Evolutionary conservation across 2,888 invertebrate species (phyloP).

Genomic region (Pachliopta kotzebuea): DNA sequence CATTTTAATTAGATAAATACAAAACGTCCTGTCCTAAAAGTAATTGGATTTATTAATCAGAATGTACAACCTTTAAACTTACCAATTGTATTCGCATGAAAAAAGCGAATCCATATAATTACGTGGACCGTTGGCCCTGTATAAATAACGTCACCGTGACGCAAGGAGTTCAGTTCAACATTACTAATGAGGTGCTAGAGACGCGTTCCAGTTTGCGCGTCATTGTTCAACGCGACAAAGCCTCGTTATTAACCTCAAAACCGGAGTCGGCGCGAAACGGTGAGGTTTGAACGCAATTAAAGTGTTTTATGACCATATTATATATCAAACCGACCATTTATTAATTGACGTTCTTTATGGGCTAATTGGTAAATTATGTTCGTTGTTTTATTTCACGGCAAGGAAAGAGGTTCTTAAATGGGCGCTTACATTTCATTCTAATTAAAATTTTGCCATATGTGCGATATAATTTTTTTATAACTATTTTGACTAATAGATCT

Average conservation of each 20-base stretch:
- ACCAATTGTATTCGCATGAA: conserved; percentile 1
- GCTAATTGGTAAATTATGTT: too few relatives aligned
- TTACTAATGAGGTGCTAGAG: conserved; percentile 23
- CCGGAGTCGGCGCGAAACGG: conserved; percentile 4
- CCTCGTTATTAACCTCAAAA: conserved; percentile 23
- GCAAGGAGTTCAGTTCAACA: conserved; percentile 12
- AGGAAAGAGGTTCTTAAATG: too few relatives aligned
- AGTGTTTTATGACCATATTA: conserved; percentile 6
- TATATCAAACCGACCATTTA: background rate
- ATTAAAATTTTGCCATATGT: too few relatives aligned
- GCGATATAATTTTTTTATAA: too few relatives aligned
- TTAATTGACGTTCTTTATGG: background rate
- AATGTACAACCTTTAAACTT: too few relatives aligned
- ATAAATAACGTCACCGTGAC: conserved; percentile 18
- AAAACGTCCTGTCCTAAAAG: too few relatives aligned
- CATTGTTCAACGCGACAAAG: conserved; percentile 20
- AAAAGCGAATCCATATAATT: conserved; percentile 1
- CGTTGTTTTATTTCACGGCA: too few relatives aligned
- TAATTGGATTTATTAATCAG: too few relatives aligned
- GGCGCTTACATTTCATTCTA: too few relatives aligned
- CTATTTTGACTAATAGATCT: too few relatives aligned
- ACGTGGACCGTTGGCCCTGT: conserved; percentile 2
- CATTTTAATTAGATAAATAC: too few relatives aligned
- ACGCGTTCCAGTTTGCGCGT: conserved; percentile 18
- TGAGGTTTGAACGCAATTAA: conserved; percentile 19